These are phyloP conservation scores for Mimumesa dahlbomi DNA, from an alignment of 2,888 invertebrate genomes.

Conservation along the genomic window DNA sequence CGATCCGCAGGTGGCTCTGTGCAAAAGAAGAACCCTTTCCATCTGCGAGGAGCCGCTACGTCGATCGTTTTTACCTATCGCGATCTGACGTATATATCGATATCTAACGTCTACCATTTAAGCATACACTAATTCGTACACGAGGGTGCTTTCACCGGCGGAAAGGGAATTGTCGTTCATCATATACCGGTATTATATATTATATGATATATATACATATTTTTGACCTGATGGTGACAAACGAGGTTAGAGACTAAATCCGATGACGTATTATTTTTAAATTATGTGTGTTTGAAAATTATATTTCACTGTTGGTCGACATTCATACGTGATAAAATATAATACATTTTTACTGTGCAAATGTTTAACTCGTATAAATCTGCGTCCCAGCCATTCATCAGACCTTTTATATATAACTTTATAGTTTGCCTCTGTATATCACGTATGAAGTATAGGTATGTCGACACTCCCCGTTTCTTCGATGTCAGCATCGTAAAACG, in stretches of 20 bases:
- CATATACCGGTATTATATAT: neutral
- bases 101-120: slow-evolving; percentile 2
- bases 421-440: slow-evolving; percentile 37
- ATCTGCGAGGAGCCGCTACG: slow-evolving; percentile 35
- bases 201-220: no score
- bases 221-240: no score
- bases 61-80: slow-evolving; percentile 54
- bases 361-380: slow-evolving; percentile 14
- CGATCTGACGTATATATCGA: slow-evolving; percentile 9
- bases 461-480: neutral
- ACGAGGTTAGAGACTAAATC: neutral
- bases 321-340: no score
- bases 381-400: slow-evolving; percentile 28
- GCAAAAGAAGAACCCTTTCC: slow-evolving; percentile 51
- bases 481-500: slow-evolving; percentile 21
- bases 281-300: no score
- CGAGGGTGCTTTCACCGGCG: slow-evolving; percentile 9
- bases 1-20: slow-evolving; percentile 69
- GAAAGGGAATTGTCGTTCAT: neutral
- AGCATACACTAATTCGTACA: slow-evolving; percentile 1
- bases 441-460: slow-evolving; percentile 19
- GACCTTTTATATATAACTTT: slow-evolving; percentile 37
- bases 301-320: no score
- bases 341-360: no score
- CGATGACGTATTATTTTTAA: no score